Evolutionary conservation across 2,888 invertebrate species (phyloP).

Genomic region (Oasisia sp.): DNA sequence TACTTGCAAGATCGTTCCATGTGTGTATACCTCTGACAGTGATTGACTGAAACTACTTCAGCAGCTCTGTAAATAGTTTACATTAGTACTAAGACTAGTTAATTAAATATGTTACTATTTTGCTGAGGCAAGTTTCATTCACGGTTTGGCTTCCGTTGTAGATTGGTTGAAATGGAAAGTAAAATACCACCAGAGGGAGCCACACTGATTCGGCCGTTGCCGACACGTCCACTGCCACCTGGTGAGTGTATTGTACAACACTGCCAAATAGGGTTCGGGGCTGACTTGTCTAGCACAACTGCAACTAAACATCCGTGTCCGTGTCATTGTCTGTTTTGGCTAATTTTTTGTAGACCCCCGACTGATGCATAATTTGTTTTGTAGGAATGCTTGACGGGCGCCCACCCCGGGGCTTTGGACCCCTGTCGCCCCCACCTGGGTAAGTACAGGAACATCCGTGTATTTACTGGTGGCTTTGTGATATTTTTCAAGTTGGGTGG

Average conservation of each 20-base stretch:
- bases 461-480: background rate
- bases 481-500: background rate
- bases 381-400: background rate
- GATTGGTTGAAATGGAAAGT: conserved; percentile 10
- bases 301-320: background rate
- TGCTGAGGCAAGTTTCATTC: background rate
- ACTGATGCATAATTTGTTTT: background rate
- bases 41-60: no score
- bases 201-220: background rate
- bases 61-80: no score
- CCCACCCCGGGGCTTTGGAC: background rate
- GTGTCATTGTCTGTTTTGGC: background rate
- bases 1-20: no score
- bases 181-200: conserved; percentile 8
- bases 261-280: background rate
- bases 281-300: background rate
- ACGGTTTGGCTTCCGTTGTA: background rate
- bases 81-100: background rate
- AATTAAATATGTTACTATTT: background rate
- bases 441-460: background rate
- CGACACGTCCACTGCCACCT: background rate
- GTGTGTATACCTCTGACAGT: no score
- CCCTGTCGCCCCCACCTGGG: conserved; percentile 1
- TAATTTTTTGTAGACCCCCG: background rate
- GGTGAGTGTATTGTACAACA: background rate